Percentiles rank a stretch among this genome's conserved stretches.
Evolutionary conservation across 2,797 vertebrate species (phyloP).

Genomic region (Argya squamiceps): DNA sequence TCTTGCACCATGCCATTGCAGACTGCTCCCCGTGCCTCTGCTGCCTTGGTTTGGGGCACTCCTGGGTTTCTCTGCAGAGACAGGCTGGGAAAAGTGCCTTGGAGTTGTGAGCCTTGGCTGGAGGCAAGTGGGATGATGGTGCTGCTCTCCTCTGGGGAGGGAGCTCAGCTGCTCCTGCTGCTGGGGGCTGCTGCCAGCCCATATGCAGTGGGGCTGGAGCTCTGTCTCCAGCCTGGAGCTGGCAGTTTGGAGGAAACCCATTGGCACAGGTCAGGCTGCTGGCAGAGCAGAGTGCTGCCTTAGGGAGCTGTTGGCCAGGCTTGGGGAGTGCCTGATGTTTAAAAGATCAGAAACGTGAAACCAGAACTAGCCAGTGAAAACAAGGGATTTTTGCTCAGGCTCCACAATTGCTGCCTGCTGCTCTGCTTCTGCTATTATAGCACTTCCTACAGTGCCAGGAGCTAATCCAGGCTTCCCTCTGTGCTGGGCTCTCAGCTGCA

Average conservation of each 20-base stretch:
- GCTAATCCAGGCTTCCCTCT: conserved; percentile 67
- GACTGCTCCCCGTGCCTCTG: not conserved
- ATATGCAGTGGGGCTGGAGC: not conserved
- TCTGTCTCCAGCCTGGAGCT: not conserved
- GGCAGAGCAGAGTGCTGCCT: not conserved
- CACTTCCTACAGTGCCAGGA: conserved; percentile 50
- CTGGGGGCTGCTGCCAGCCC: not conserved
- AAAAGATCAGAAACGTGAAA: conserved; percentile 72
- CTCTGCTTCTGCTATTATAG: conserved; percentile 67
- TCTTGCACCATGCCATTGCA: not conserved
- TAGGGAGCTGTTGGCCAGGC: conserved; percentile 39
- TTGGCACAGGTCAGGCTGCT: conserved; percentile 42
- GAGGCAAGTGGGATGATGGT: not conserved
- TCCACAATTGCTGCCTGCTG: conserved; percentile 70
- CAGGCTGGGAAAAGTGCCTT: not conserved
- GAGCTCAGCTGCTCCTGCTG: not conserved
- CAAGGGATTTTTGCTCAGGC: conserved; percentile 62
- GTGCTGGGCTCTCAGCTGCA: conserved; percentile 68
- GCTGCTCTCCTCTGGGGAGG: not conserved
- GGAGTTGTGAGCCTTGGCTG: not conserved
- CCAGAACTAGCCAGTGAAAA: conserved; percentile 71
- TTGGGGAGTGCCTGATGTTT: conserved; percentile 52
- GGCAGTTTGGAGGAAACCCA: conserved; percentile 5
- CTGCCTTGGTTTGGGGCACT: not conserved
- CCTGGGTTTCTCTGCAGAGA: not conserved